Percentiles rank a stretch among this genome's conserved stretches.
Evolutionary conservation across 2,113 vertebrate genomes (phyloP).

Genomic region (Craseonycteris thonglongyai): DNA sequence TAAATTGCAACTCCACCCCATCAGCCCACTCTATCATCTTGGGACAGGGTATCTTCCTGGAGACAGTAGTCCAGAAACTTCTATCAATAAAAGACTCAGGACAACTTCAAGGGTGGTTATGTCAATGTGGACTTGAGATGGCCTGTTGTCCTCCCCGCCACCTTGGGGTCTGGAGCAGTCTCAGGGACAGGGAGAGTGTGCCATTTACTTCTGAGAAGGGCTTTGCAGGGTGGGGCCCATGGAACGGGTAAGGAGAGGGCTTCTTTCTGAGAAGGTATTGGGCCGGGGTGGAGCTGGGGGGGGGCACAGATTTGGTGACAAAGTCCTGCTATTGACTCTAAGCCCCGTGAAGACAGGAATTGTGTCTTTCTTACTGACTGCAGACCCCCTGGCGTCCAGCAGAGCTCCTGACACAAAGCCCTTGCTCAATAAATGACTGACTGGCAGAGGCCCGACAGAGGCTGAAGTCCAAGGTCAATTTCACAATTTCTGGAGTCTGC

Average conservation of each 20-base stretch:
- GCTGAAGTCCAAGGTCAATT: background rate
- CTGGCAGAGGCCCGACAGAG: background rate
- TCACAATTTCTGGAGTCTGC: constrained; percentile 17
- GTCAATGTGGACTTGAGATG: background rate
- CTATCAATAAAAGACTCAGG: background rate
- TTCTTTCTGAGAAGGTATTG: background rate
- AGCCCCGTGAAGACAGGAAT: constrained; percentile 25
- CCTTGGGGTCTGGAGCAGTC: background rate
- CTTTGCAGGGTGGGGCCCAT: background rate
- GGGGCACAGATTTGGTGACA: background rate
- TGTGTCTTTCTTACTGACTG: background rate
- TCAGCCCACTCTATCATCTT: background rate
- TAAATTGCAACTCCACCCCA: background rate
- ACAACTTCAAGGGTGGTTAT: background rate
- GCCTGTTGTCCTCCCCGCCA: background rate
- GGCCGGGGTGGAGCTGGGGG: too few relatives aligned
- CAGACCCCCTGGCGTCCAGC: background rate
- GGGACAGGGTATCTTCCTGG: background rate
- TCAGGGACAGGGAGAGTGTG: background rate
- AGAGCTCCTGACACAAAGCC: background rate
- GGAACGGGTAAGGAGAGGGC: background rate
- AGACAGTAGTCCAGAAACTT: background rate
- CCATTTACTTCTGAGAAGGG: background rate
- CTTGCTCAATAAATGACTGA: background rate
- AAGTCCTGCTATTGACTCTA: background rate